A percentile compares a stretch with the other conserved stretches of the same genome.
These are phyloP conservation scores for Leptinotarsa defecta DNA, from an alignment of 1,140 invertebrate species.

Conservation along the genomic window DNA sequence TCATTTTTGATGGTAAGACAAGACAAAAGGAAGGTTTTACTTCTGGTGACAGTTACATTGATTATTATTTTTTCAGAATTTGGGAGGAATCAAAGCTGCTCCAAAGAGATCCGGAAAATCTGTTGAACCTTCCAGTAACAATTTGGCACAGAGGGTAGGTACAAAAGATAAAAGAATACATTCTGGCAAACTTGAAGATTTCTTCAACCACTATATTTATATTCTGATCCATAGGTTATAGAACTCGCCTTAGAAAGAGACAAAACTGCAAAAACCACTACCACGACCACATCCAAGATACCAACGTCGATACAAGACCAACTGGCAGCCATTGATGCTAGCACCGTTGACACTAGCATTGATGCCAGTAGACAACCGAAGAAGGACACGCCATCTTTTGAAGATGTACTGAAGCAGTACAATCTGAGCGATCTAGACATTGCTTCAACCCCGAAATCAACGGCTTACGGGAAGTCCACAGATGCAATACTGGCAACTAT, in stretches of 20 bases:
- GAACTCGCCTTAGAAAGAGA: conserved; percentile 46
- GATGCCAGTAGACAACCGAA: conserved; percentile 24
- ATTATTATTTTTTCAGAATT: neutral
- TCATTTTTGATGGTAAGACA: conserved; percentile 51
- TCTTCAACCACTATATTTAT: conserved; percentile 7
- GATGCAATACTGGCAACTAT: conserved; percentile 69
- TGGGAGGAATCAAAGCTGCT: neutral
- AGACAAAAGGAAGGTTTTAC: neutral
- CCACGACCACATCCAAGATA: conserved; percentile 29
- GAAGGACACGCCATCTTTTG: conserved; percentile 39
- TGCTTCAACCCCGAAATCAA: conserved; percentile 37
- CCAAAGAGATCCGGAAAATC: neutral
- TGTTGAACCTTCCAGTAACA: neutral
- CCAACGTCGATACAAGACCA: conserved; percentile 41
- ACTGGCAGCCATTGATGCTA: conserved; percentile 26
- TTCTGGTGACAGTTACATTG: neutral
- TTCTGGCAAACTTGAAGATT: too few species aligned
- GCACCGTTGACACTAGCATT: too few species aligned
- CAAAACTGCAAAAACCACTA: conserved; percentile 24
- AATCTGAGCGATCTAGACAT: conserved; percentile 36
- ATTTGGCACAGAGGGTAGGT: conserved; percentile 47
- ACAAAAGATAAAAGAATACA: too few species aligned
- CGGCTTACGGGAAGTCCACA: conserved; percentile 62
- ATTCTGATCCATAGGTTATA: conserved; percentile 42
- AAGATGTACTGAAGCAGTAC: conserved; percentile 47